Evolutionary conservation across 2,113 vertebrate species (phyloP).

Genomic region (Gallinago undulata): DNA sequence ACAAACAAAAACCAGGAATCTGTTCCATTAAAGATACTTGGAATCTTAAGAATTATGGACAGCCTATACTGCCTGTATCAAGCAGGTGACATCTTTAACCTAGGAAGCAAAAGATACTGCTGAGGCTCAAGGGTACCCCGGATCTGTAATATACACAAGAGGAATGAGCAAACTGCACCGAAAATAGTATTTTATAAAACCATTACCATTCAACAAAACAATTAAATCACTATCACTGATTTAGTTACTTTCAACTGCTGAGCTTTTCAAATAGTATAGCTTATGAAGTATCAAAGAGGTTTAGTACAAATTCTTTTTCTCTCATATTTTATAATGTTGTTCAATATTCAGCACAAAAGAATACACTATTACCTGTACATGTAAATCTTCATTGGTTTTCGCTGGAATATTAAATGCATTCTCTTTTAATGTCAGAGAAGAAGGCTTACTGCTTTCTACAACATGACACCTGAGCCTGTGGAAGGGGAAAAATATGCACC

Average conservation of each 20-base stretch:
- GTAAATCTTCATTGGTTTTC: conserved; percentile 82
- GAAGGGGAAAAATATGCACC: background rate
- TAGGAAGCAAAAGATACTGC: background rate
- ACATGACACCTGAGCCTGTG: conserved; percentile 91
- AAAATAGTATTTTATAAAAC: background rate
- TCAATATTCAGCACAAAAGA: background rate
- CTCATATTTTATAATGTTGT: background rate
- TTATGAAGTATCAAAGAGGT: background rate
- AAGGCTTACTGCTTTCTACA: conserved; percentile 80
- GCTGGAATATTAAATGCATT: conserved; percentile 60
- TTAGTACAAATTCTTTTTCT: background rate
- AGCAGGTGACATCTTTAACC: background rate
- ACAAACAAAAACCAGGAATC: background rate
- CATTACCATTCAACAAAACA: background rate
- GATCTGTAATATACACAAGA: background rate
- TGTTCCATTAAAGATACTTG: background rate
- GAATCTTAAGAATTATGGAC: background rate
- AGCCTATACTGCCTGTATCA: background rate
- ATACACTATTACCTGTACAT: conserved; percentile 75
- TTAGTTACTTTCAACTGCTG: background rate
- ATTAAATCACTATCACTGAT: background rate
- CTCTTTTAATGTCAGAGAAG: conserved; percentile 75
- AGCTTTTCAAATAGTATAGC: background rate
- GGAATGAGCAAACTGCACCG: background rate
- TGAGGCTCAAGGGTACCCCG: background rate